phyloP scores from a whole-genome alignment of 2,113 vertebrate species.

The Macquaria ambigua region DNA sequence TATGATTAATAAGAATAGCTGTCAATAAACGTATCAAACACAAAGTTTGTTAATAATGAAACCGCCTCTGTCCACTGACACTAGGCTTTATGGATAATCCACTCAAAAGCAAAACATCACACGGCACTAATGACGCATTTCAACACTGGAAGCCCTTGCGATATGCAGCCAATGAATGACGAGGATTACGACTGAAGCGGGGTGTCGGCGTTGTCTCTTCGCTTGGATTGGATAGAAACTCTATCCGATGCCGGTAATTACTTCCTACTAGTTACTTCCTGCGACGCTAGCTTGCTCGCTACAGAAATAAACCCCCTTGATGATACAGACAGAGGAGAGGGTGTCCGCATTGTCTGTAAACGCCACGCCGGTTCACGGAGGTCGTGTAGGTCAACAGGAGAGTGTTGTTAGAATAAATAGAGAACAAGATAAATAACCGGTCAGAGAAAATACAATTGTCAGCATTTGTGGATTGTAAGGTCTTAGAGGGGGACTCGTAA shows the following conservation, averaged over 20 bases:
- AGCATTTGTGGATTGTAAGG: not conserved
- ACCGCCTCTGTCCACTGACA: not conserved
- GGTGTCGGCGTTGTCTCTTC: conserved; percentile 29
- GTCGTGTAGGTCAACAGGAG: not conserved
- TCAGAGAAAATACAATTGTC: not conserved
- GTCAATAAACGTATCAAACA: not conserved
- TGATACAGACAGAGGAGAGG: not conserved
- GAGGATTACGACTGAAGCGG: not conserved
- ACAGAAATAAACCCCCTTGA: conserved; percentile 44
- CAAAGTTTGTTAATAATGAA: not conserved
- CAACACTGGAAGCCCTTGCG: not conserved
- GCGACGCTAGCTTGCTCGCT: conserved; percentile 5
- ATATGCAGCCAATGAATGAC: conserved; percentile 42
- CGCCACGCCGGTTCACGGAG: not conserved
- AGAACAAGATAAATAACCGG: not conserved
- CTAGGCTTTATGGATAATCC: not conserved
- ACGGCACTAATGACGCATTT: conserved; percentile 16
- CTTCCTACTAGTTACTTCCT: conserved; percentile 24
- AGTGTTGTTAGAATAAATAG: not conserved
- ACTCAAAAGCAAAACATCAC: conserved; percentile 48
- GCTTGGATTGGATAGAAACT: conserved; percentile 59
- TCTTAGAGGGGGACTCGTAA: not conserved
- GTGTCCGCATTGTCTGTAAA: not conserved
- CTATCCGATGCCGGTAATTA: not conserved
- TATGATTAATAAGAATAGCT: not conserved